A percentile compares a stretch with the other conserved stretches of the same genome.
Evolutionary conservation across 1,140 invertebrate species (phyloP).

Genomic region (Drosophila guanche): DNA sequence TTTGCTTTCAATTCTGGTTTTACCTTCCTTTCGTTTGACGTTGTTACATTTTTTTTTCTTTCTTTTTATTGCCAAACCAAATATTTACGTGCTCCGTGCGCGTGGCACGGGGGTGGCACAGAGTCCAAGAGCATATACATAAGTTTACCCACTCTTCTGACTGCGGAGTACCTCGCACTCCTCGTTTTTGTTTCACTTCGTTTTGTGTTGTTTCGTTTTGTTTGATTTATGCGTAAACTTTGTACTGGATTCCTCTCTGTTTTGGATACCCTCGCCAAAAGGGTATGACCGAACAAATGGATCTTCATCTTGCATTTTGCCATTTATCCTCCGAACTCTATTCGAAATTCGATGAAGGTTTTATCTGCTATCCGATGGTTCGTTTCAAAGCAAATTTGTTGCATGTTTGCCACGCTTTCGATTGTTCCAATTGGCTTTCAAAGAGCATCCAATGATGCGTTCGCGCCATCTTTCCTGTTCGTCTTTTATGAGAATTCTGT

Average conservation of each 20-base stretch:
- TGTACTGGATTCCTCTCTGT: conserved; percentile 12
- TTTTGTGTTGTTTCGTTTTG: conserved; percentile 36
- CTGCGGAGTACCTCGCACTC: conserved; percentile 3
- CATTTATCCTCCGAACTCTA: too few relatives aligned
- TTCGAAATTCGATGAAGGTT: too few relatives aligned
- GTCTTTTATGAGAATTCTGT: conserved; percentile 35
- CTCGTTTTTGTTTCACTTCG: conserved; percentile 22
- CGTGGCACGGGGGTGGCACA: neutral
- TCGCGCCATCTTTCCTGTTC: conserved; percentile 12
- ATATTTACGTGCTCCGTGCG: conserved; percentile 61
- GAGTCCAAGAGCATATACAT: neutral
- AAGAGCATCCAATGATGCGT: conserved; percentile 6
- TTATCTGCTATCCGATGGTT: too few relatives aligned
- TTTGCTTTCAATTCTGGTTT: conserved; percentile 31
- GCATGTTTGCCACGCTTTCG: too few relatives aligned
- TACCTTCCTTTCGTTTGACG: conserved; percentile 39
- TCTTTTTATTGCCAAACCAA: conserved; percentile 67
- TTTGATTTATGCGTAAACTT: conserved; percentile 78
- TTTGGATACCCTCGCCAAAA: too few relatives aligned
- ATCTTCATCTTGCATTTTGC: too few relatives aligned
- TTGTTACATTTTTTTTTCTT: conserved; percentile 77
- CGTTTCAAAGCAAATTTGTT: too few relatives aligned
- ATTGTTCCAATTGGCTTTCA: too few relatives aligned
- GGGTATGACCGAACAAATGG: too few relatives aligned
- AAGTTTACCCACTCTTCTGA: conserved; percentile 2